These are phyloP conservation scores for Cyprinella venusta DNA, from an alignment of 2,797 vertebrate species.

Conservation along the genomic window DNA sequence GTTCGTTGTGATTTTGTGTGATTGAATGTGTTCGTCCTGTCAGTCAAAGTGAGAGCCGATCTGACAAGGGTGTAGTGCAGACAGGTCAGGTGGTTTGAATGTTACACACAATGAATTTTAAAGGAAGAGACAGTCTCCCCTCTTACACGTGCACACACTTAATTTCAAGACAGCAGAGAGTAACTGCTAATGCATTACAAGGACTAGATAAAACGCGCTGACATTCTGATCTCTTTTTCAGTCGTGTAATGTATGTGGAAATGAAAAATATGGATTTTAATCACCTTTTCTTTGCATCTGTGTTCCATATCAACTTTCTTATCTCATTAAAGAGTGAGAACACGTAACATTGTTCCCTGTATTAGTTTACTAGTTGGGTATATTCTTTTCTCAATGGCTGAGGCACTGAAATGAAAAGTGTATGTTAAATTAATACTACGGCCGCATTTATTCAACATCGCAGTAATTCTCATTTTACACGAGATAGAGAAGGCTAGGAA, in stretches of 20 bases:
- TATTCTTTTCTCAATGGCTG: not conserved
- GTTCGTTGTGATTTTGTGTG: conserved; percentile 9
- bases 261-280: not conserved
- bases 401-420: not conserved
- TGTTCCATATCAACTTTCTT: conserved; percentile 14
- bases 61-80: conserved; percentile 44
- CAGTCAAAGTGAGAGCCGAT: conserved; percentile 47
- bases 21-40: conserved; percentile 29
- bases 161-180: conserved; percentile 1
- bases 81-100: conserved; percentile 45
- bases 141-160: conserved; percentile 48
- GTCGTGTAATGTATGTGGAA: not conserved
- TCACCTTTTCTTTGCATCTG: not conserved
- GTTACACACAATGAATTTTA: conserved; percentile 49
- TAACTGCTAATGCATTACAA: not conserved
- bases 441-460: not conserved
- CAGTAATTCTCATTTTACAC: not conserved
- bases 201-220: not conserved
- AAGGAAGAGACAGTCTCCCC: conserved; percentile 23
- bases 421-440: not conserved
- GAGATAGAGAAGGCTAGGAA: not conserved
- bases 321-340: not conserved
- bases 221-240: not conserved
- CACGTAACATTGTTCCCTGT: conserved; percentile 1
- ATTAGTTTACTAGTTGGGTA: not conserved